Conservation (phyloP, 1,140 invertebrate species). For the Drosophila athabasca region DNA sequence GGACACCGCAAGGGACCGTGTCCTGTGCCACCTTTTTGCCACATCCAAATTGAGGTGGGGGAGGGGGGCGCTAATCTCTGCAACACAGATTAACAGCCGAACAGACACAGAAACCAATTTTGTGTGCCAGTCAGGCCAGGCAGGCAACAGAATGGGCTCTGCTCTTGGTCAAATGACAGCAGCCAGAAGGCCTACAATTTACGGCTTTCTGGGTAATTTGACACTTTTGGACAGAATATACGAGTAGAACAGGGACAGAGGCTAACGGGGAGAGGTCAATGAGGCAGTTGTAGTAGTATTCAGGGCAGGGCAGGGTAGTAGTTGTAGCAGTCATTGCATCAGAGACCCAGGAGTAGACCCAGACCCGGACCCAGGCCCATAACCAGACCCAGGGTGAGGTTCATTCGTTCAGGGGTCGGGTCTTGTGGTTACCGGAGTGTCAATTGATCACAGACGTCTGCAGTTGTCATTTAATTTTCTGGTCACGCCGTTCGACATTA, state of each 20-base stretch:
- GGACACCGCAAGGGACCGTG: slow-evolving; percentile 23
- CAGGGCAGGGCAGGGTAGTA: background rate
- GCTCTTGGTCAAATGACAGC: slow-evolving; percentile 63
- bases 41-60: slow-evolving; percentile 43
- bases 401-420: slow-evolving; percentile 23
- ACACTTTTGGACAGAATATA: slow-evolving; percentile 66
- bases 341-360: background rate
- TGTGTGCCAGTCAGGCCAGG: slow-evolving; percentile 37
- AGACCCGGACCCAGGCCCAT: background rate
- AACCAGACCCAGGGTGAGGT: background rate
- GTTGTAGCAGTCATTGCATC: slow-evolving; percentile 32
- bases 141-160: slow-evolving; percentile 31
- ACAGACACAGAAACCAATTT: slow-evolving; percentile 65
- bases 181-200: slow-evolving; percentile 72
- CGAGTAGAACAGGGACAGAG: slow-evolving; percentile 16
- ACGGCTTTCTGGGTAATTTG: slow-evolving; percentile 79
- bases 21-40: slow-evolving; percentile 64
- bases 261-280: slow-evolving; percentile 5
- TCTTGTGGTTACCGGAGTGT: slow-evolving; percentile 61
- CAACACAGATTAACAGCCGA: slow-evolving; percentile 68
- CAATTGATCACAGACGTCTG: slow-evolving; percentile 76
- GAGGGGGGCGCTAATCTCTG: slow-evolving; percentile 70
- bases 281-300: background rate
- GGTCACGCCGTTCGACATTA: slow-evolving; percentile 45
- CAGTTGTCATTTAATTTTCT: slow-evolving; percentile 78